Evolutionary conservation across 2,797 vertebrate genomes (phyloP).

Genomic region (Bovichtus variegatus): DNA sequence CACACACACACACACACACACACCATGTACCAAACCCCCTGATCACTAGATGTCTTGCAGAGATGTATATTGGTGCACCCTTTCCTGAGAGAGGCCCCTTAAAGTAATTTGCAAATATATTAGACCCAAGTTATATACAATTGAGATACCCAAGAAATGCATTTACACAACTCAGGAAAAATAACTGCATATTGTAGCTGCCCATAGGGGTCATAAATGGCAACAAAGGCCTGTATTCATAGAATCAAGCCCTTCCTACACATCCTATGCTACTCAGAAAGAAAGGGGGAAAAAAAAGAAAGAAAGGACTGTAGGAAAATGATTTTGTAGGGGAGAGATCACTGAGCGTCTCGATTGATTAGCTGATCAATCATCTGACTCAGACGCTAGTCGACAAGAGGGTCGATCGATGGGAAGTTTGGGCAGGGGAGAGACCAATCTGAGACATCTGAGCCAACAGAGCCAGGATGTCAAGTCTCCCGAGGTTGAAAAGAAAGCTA

Average conservation of each 20-base stretch:
- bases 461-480: slow-evolving; percentile 61
- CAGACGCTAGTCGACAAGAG: slow-evolving; percentile 58
- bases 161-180: not conserved
- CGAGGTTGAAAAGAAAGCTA: slow-evolving; percentile 47
- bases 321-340: slow-evolving; percentile 42
- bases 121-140: not conserved
- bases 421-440: slow-evolving; percentile 48
- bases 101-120: slow-evolving; percentile 33
- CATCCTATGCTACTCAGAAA: not conserved
- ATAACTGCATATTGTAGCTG: not conserved
- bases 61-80: slow-evolving; percentile 18
- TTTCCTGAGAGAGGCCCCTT: not conserved
- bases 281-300: not conserved
- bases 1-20: not conserved
- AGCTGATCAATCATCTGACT: slow-evolving; percentile 77
- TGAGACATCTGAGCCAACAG: slow-evolving; percentile 64
- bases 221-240: not conserved
- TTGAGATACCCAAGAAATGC: slow-evolving; percentile 2
- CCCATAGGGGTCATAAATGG: not conserved
- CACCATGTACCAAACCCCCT: not conserved
- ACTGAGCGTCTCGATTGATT: slow-evolving; percentile 66
- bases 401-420: slow-evolving; percentile 64
- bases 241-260: not conserved
- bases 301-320: slow-evolving; percentile 3
- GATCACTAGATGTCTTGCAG: not conserved